Base-by-base conservation (phyloP, 2,797 vertebrate genomes). In the Morelia viridis region DNA sequence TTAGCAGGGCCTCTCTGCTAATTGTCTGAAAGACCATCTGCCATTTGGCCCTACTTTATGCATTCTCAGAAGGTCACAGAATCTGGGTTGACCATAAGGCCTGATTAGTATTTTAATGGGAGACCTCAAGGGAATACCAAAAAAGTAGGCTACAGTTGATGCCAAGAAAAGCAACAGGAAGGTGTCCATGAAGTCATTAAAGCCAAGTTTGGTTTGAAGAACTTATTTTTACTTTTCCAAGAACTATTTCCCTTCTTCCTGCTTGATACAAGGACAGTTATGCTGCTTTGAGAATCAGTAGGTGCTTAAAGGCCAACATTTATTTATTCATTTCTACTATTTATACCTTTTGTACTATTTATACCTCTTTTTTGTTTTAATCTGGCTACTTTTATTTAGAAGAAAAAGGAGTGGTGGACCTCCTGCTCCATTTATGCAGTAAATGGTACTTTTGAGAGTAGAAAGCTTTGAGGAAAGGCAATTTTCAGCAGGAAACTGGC, bases 191-290 rank as follows among this genome's bases (percentile, higher is more conserved):
- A 53, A 53, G 7, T 53, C 50, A 8, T 53, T 53, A 53, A 53
- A 53, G 50, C 50, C 50, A 53, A 53, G 50, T 53, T 53, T 53
- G 6, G 50, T 8, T 53, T 53, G 50, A 53, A 53, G 50, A 53
- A 53, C 50, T 53, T 53, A 53, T 8, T 53, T 53, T 53, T 53
- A 53, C 15, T 35, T 22, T 41, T 35, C 71, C 35, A 2, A 17
- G 7, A 80, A 22, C 31, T 13, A 19, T 80, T 80, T 19, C 35
- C 17, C 41, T 80, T 80, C 71, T 19, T 22, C 0, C 61, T 64
- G 24, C 19, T 64, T 64, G 61, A 8, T 41, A 46, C 22, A 35
- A 4, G 41, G 1, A 41, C 90, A 0, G 28, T 1, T 0, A 0
- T 56, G 61, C 1, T 8, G 8, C 56, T 87, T 41, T 0, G 3